Conservation (phyloP, 2,797 vertebrate species). For the Dallia pectoralis region DNA sequence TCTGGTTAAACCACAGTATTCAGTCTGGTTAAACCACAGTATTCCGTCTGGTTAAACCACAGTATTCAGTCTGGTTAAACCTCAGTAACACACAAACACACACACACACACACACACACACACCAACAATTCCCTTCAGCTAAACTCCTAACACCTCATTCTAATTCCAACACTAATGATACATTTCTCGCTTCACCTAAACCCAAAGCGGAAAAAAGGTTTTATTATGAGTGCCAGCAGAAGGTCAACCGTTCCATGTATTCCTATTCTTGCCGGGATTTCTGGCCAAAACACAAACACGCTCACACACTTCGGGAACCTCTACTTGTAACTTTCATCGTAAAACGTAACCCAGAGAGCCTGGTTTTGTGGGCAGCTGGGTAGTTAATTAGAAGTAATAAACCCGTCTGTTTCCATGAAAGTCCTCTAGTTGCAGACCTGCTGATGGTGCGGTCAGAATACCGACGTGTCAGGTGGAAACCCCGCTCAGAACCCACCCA, state of each 20-base stretch:
- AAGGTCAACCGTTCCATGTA: too few relatives aligned
- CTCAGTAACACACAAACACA: background rate
- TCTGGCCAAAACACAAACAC: background rate
- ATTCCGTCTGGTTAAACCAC: background rate
- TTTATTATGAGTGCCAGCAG: too few relatives aligned
- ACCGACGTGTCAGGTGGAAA: slow-evolving; percentile 31
- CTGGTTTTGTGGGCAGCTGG: slow-evolving; percentile 63
- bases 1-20: background rate
- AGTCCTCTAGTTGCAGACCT: slow-evolving; percentile 50
- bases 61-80: slow-evolving; percentile 25
- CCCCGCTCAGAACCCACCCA: slow-evolving; percentile 18
- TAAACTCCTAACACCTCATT: too few relatives aligned
- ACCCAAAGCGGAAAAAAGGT: too few relatives aligned
- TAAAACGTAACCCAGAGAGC: slow-evolving; percentile 47
- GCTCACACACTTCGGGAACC: background rate
- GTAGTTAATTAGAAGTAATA: slow-evolving; percentile 59
- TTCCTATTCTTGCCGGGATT: too few relatives aligned
- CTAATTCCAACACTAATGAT: too few relatives aligned
- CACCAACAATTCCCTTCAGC: background rate
- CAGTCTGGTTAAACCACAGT: background rate
- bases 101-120: slow-evolving; percentile 24
- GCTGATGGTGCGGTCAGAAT: slow-evolving; percentile 43
- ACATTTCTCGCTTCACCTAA: too few relatives aligned
- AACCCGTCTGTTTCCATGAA: slow-evolving; percentile 45
- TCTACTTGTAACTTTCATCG: too few relatives aligned